Evolutionary conservation across 2,888 invertebrate species (phyloP).

Genomic region (Heteromyza rotundicornis): DNA sequence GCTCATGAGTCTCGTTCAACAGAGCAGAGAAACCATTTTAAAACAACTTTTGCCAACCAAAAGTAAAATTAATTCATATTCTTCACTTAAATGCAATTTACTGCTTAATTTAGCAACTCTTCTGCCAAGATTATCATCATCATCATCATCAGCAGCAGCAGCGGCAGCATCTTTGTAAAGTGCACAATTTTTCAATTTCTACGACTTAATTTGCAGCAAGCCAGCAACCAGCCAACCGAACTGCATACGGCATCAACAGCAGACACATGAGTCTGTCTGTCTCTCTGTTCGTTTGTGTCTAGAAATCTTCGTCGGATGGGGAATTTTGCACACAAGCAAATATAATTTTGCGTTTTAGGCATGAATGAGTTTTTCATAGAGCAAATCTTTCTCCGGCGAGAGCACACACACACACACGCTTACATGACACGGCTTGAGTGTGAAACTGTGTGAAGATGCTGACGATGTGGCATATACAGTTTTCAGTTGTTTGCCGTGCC

Average conservation of each 20-base stretch:
- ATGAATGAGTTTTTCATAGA: slow-evolving; percentile 25
- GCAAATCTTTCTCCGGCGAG: not conserved
- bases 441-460: not conserved
- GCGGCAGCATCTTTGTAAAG: slow-evolving; percentile 6
- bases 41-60: not conserved
- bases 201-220: slow-evolving; percentile 21
- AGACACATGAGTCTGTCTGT: not conserved
- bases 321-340: slow-evolving; percentile 26
- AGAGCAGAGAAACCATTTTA: too few species aligned
- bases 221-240: not conserved
- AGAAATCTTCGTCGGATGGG: not conserved
- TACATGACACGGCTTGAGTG: not conserved
- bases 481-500: not conserved
- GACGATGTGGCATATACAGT: not conserved
- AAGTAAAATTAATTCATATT: not conserved
- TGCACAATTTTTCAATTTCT: slow-evolving; percentile 20
- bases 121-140: not conserved
- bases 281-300: not conserved
- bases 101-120: slow-evolving; percentile 4
- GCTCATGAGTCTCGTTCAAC: too few species aligned
- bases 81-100: not conserved
- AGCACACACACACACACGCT: not conserved
- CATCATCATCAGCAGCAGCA: not conserved
- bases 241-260: not conserved
- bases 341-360: slow-evolving; percentile 36